These are phyloP conservation scores for Podarcis muralis DNA, from an alignment of 2,113 vertebrate species.

Conservation along the genomic window DNA sequence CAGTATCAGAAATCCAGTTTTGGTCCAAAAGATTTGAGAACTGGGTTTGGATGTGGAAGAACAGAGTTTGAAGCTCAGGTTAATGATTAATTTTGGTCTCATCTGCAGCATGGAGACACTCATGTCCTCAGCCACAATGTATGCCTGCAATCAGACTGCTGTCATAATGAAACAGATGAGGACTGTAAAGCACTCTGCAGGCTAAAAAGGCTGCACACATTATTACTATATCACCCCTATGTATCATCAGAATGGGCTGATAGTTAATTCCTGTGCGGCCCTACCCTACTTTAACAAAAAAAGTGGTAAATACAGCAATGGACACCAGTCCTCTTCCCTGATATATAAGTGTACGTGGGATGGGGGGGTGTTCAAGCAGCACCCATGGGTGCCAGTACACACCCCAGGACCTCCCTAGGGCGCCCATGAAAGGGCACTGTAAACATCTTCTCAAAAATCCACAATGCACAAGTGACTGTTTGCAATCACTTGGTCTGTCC, in stretches of 20 bases:
- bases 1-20: neutral
- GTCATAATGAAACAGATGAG: neutral
- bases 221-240: neutral
- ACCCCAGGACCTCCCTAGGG: too few species aligned
- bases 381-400: too few species aligned
- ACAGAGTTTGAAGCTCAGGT: neutral
- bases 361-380: too few species aligned
- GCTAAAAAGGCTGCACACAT: neutral
- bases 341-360: neutral
- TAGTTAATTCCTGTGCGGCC: too few species aligned
- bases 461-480: too few species aligned
- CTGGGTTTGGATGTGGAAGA: neutral
- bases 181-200: neutral
- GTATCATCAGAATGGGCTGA: neutral
- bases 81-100: neutral
- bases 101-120: neutral
- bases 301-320: neutral
- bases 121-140: neutral
- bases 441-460: too few species aligned
- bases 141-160: neutral
- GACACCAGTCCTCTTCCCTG: neutral
- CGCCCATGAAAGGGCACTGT: too few species aligned
- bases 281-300: neutral
- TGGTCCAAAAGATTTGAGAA: neutral
- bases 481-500: too few species aligned